Percentiles rank a stretch among this genome's conserved stretches.
phyloP scores from a whole-genome alignment of 2,888 invertebrate genomes.

The Drymonia ruficornis region DNA sequence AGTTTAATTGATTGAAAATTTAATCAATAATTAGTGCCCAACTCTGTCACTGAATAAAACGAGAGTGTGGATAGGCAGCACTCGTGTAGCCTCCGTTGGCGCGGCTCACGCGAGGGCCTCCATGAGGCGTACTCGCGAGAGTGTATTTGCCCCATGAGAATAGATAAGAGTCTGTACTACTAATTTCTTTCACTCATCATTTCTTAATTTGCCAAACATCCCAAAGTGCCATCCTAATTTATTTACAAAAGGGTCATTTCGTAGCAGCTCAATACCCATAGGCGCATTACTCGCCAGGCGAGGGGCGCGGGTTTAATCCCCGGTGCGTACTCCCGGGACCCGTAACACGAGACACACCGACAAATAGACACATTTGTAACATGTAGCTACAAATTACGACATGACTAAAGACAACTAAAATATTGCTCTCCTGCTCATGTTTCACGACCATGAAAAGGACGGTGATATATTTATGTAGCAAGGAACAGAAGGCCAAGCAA shows the following conservation, averaged over 20 bases:
- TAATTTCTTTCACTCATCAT: neutral
- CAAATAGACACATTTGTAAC: conserved; percentile 70
- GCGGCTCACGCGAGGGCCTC: too few relatives aligned
- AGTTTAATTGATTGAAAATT: too few relatives aligned
- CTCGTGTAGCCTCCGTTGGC: too few relatives aligned
- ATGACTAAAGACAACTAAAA: conserved; percentile 22
- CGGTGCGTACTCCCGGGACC: conserved; percentile 51
- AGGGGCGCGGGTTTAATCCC: conserved; percentile 50
- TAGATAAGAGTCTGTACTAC: neutral
- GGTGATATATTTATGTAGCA: too few relatives aligned
- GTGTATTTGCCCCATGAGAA: too few relatives aligned
- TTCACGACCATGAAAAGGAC: neutral
- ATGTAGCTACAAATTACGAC: conserved; percentile 56
- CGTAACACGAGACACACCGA: conserved; percentile 64
- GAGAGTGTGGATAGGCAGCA: too few relatives aligned
- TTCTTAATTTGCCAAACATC: neutral
- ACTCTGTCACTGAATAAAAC: too few relatives aligned
- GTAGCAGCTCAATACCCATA: conserved; percentile 22
- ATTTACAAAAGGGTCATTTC: conserved; percentile 20
- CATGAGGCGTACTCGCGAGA: too few relatives aligned
- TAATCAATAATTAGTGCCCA: too few relatives aligned
- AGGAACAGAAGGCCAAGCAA: too few relatives aligned
- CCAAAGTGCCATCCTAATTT: conserved; percentile 18
- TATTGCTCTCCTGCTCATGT: conserved; percentile 24
- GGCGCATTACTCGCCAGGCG: conserved; percentile 40